Base-by-base conservation (phyloP, 2,888 invertebrate genomes). In the Clitarchus hookeri region DNA sequence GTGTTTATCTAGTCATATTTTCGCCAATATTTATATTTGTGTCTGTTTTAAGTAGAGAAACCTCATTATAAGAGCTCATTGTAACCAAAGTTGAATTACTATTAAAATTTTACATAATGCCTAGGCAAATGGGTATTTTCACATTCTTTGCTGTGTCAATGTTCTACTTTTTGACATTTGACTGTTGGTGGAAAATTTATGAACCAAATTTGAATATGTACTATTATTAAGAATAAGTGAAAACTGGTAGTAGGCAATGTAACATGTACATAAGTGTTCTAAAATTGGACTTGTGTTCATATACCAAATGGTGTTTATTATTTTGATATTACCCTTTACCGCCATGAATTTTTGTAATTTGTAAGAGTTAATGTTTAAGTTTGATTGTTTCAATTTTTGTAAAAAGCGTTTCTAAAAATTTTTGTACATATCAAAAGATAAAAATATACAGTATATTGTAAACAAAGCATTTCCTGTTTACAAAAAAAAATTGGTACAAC, bases 381-480 rank as follows among this genome's bases (percentile, higher is more conserved):
- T 16, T 36, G 13, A 53, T 53, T 16, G 6, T 53, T 6, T 53
- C 12, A 53, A 19, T 53, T 53, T 12, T 12, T 53, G 13, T 53
- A 19, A 53, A 53, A 53, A 53, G 19, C 4, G 53, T 53, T 53
- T 53, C 12, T 53, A 8, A 19, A 53, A 53, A 12, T 53, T 65
- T 65, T 65, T 65, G 65, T 65, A 65, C 65, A 65, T 65, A 65
- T 65, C 8, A 8, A 23, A 23, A 65, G 19, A 65, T 0, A 65
- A 65, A n/a, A 65, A 19, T 65, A 16, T 65, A 23, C n/a, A 36
- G n/a, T 65, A 23, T 65, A 65, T 65, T 48, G 8, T 16, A 65
- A 65, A 65, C 65, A 65, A 65, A 65, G 65, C n/a, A 65, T 65
- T 65, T 65, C n/a, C 65, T 65, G 65, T 65, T 8, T n/a, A 65